Evolutionary conservation across 2,113 vertebrate species (phyloP), one percentile per base, ranked within the genome.

Genomic region (Passer domesticus): DNA sequence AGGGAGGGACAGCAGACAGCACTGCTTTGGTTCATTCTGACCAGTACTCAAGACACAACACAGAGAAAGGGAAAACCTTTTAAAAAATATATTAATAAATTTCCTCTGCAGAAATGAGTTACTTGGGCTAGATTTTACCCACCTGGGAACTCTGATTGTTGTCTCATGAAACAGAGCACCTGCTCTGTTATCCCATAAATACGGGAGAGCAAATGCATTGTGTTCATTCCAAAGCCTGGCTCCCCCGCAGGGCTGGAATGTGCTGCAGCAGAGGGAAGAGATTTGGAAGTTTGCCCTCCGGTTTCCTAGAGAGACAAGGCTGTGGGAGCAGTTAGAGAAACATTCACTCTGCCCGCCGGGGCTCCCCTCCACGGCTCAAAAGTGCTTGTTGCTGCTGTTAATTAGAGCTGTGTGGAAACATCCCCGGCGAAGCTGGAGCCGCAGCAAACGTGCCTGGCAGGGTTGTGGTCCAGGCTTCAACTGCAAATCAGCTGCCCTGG

Each of bases 111-210:
- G 72, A 86, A 92, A 78, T 31, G 6, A 89, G 27, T 83, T 35
- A 62, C 28, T 55, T 74, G 63, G 23, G 60, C 39, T 89, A 15
- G 15, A 55, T 86, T 96, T 83, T 39, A 83, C 35, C 79, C 73
- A 78, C 69, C 68, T n/a, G 50, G 49, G 77, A 91, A 66, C 62
- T 53, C 84, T 55, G 67, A 90, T 83, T 47, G 49, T 76, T 68
- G 50, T 80, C 46, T 96, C 56, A 9, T 58, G 79, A 83, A 75
- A 41, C 47, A 83, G 83, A 96, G 64, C 89, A 90, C 89, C 86
- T 90, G 76, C 14, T 77, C 83, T 87, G 50, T 83, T 94, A 83
- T 72, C 60, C 55, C 83, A 53, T 72, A 90, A 83, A 78, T 75
- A 55, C 67, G n/a, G 4, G 9, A 52, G 58, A 69, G 78, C 17